These are phyloP conservation scores for Heliconius ethilla DNA, from an alignment of 2,888 invertebrate species.

Conservation along the genomic window DNA sequence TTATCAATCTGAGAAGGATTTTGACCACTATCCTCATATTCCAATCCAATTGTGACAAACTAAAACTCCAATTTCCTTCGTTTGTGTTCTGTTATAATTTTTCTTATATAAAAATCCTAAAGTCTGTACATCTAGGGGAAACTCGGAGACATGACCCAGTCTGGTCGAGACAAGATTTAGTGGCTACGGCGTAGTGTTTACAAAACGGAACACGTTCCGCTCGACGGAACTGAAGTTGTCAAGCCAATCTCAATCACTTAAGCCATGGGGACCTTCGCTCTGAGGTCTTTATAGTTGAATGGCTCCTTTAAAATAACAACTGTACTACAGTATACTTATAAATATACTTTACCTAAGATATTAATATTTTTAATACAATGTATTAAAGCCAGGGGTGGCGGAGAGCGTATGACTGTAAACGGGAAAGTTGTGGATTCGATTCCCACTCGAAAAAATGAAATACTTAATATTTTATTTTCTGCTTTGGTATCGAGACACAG, in stretches of 20 bases:
- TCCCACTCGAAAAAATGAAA: not conserved
- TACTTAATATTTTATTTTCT: not conserved
- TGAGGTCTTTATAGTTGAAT: constrained; percentile 7
- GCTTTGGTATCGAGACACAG: not conserved
- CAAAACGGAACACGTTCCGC: constrained; percentile 47
- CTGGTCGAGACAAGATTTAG: constrained; percentile 32
- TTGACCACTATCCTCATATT: too few species aligned
- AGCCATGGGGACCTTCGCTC: constrained; percentile 32
- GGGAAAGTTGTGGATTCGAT: not conserved
- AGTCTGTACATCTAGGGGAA: constrained; percentile 2
- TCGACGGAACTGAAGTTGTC: constrained; percentile 44
- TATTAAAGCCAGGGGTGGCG: too few species aligned
- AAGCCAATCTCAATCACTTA: constrained; percentile 42
- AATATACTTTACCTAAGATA: too few species aligned
- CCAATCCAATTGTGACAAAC: too few species aligned
- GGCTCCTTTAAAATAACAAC: not conserved
- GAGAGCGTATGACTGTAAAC: not conserved
- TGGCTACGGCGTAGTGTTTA: constrained; percentile 45
- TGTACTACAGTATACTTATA: not conserved
- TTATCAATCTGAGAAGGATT: too few species aligned
- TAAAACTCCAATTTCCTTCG: too few species aligned
- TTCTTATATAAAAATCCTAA: not conserved
- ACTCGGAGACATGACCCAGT: constrained; percentile 29
- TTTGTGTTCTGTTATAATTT: not conserved
- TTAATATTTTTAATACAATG: too few species aligned